Evolutionary conservation across 2,888 invertebrate genomes (phyloP), one percentile per base, ranked within the genome.

Genomic region (Ichneumoninae sp.): DNA sequence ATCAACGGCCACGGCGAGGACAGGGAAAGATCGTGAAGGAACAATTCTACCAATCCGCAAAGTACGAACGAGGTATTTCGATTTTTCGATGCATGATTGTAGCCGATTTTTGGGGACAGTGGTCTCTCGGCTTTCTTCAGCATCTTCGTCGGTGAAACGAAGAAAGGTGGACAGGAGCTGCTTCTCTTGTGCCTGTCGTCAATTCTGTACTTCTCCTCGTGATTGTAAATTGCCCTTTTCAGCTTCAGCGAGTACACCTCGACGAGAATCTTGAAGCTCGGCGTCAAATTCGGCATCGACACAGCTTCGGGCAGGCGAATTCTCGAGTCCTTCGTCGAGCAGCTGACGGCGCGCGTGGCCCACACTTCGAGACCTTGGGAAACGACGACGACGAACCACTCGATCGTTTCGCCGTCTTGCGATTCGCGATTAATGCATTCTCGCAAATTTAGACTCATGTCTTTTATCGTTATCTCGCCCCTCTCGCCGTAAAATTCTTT

Each of bases 181-280:
- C 86, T 86, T 68, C 86, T 85, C 75, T 89, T 82, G n/a, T 85
- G 89, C 71, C 44, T 69, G 0, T 88, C 87, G 68, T 89, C 89
- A 26, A 93, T 89, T 68, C 90, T 91, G 82, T 91, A 93, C 83
- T 93, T 93, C 3, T 91, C 89, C 74, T 93, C 93, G 78, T 93
- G 92, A 74, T 91, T 91, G 69, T 88, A 91, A 13, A 84, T 84
- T 8, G 85, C 75, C 84, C 94, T 94, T 47, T 93, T 92, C 26
- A 95, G 88, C 8, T 94, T 93, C 70, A 95, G 87, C 84, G 94
- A 94, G 81, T 94, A 95, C 22, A 95, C 90, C 79, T 94, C 93
- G 5, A 95, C 91, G 13, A 90, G 92, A 16, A 95, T 90, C 71
- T 93, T 92, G 62, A 94, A 94, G 70, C 93, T 89, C 0, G 94